Percentiles rank a stretch among this genome's conserved stretches.
These are phyloP conservation scores for Pseudopodoces humilis DNA, from an alignment of 2,113 vertebrate genomes.

Conservation along the genomic window DNA sequence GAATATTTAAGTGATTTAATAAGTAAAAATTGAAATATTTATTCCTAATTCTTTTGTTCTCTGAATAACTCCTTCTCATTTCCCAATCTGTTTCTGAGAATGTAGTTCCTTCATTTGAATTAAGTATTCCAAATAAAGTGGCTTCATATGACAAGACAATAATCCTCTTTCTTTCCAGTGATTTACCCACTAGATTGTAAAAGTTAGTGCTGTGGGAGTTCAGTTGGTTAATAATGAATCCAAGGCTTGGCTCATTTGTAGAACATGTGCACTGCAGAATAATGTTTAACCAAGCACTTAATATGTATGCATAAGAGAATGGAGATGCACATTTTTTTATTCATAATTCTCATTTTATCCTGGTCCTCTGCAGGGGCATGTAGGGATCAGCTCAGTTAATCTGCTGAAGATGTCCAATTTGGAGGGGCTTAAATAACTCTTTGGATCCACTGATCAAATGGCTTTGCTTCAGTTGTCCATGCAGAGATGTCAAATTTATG, in stretches of 20 bases:
- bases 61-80: neutral
- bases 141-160: neutral
- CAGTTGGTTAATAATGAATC: neutral
- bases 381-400: neutral
- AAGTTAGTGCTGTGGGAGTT: neutral
- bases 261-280: neutral
- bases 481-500: neutral
- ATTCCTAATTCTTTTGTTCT: neutral
- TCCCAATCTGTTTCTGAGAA: neutral
- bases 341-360: neutral
- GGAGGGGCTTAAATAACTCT: neutral
- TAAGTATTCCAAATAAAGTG: neutral
- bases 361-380: neutral
- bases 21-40: neutral
- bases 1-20: neutral
- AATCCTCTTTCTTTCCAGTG: neutral
- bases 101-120: neutral
- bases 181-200: neutral
- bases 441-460: neutral
- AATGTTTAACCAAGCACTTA: neutral
- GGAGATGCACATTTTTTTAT: neutral
- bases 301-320: neutral
- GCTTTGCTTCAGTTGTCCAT: neutral
- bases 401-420: neutral
- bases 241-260: neutral